Base-by-base conservation (phyloP, 2,888 invertebrate genomes). In the Harpagoxenus sublaevis region DNA sequence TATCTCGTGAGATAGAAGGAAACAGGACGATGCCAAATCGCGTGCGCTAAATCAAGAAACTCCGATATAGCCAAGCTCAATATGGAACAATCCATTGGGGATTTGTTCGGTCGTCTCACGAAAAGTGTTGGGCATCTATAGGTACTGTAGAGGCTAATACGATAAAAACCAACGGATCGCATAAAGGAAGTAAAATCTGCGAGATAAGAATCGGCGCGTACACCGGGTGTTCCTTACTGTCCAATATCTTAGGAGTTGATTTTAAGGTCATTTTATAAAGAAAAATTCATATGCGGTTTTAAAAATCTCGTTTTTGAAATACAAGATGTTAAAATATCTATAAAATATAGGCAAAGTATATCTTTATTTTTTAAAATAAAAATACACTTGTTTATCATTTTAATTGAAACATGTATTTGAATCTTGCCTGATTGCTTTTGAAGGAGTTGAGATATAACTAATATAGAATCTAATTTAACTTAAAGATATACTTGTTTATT, bases 11-110 rank as follows among this genome's bases (percentile, higher is more conserved):
- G 39, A 62, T 42, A 35, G 60, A 71, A 35, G 79, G 8, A 15
- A 28, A 28, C 55, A 28, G 1, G n/a, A 70, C 31, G 71, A 42
- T n/a, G 31, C 12, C 45, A 23, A 79, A 79, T 71, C n/a, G 28
- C 3, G 42, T 18, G 70, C 39, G 60, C 60, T 81, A 62, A 81
- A 73, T 81, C 79, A 81, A 60, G 18, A 70, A 81, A 73, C 18
- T 45, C 23, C 57, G 35, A 51, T 79, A 51, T 60, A 48, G 12
- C 35, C 57, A 23, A 42, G 23, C 35, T 57, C 78, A 35, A 60
- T 35, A 48, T 35, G 45, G 23, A 12, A 12, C 78, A 23, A 39
- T 48, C 71, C 35, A 60, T 71, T 60, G 60, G 60, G 48, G 48
- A 79, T 71, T 73, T 73, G 39, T n/a, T 51, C 39, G 53, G 9